Percentiles rank a stretch among this genome's conserved stretches.
These are phyloP conservation scores for Gari tellinella DNA, from an alignment of 2,888 invertebrate genomes.

Conservation along the genomic window DNA sequence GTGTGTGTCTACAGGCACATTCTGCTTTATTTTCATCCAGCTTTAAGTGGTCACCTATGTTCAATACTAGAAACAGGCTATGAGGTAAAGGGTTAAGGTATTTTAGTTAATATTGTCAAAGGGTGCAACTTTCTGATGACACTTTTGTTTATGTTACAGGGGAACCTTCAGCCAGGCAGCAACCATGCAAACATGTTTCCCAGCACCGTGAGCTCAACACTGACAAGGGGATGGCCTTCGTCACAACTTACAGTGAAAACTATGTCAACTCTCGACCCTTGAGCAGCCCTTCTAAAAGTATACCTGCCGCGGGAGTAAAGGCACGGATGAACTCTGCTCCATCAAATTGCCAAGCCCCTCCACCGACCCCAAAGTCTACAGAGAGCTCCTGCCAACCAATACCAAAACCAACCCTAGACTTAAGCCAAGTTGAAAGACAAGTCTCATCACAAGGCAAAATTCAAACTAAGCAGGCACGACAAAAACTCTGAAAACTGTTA, in stretches of 20 bases:
- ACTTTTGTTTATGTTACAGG: slow-evolving; percentile 1
- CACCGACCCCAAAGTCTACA: no score
- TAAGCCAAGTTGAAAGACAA: neutral
- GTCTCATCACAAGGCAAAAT: neutral
- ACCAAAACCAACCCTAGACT: neutral
- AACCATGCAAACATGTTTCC: slow-evolving; percentile 41
- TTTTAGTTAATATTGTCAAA: neutral
- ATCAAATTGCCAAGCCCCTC: no score
- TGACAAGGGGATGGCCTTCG: slow-evolving; percentile 4
- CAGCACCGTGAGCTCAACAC: slow-evolving; percentile 35
- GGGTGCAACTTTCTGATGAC: neutral
- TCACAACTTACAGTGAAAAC: slow-evolving; percentile 56
- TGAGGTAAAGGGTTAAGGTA: no score
- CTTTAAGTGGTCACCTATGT: no score
- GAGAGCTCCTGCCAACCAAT: neutral
- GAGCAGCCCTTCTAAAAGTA: slow-evolving; percentile 19
- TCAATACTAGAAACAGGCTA: no score
- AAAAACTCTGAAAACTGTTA: no score
- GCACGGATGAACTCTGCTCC: slow-evolving; percentile 20
- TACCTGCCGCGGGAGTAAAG: neutral
- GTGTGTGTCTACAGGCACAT: no score
- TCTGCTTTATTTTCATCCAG: no score
- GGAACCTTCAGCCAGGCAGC: slow-evolving; percentile 27
- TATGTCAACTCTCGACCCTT: slow-evolving; percentile 29
- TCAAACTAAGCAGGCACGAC: no score